Conservation (phyloP, 2,888 invertebrate species). For the Drosophila flavopinicola region DNA sequence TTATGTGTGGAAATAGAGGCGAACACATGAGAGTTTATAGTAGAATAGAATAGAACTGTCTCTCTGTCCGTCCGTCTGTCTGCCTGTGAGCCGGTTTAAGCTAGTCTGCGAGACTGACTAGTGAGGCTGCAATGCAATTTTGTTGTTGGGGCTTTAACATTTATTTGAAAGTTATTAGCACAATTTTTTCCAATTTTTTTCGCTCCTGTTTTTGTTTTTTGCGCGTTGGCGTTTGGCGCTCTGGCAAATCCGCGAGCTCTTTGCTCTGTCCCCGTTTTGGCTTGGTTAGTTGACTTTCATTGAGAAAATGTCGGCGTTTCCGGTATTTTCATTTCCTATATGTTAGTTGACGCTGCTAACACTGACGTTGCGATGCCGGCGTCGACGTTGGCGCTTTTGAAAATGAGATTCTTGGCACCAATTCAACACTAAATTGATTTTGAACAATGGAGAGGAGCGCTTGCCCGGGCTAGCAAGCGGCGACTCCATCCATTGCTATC, state of each 20-base stretch:
- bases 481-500: constrained; percentile 62
- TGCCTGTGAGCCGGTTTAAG: constrained; percentile 46
- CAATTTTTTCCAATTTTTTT: constrained; percentile 45
- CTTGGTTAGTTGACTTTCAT: constrained; percentile 52
- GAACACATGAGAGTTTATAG: constrained; percentile 33
- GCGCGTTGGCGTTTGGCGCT: constrained; percentile 9
- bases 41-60: constrained; percentile 37
- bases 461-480: constrained; percentile 21
- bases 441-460: constrained; percentile 73
- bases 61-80: constrained; percentile 35
- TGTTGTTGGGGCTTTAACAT: constrained; percentile 42
- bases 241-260: constrained; percentile 23
- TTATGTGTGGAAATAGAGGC: constrained; percentile 47
- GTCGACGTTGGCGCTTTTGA: constrained; percentile 55
- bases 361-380: constrained; percentile 16
- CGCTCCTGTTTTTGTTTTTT: constrained; percentile 1
- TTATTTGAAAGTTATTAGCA: constrained; percentile 63
- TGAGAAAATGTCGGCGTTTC: constrained; percentile 53
- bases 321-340: constrained; percentile 59
- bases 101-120: constrained; percentile 45
- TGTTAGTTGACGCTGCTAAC: constrained; percentile 40
- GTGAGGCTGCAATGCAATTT: constrained; percentile 21
- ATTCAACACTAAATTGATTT: constrained; percentile 84
- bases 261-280: constrained; percentile 18
- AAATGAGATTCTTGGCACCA: constrained; percentile 83